phyloP scores from a whole-genome alignment of 2,888 invertebrate genomes.

The Ochropleura leucogaster region DNA sequence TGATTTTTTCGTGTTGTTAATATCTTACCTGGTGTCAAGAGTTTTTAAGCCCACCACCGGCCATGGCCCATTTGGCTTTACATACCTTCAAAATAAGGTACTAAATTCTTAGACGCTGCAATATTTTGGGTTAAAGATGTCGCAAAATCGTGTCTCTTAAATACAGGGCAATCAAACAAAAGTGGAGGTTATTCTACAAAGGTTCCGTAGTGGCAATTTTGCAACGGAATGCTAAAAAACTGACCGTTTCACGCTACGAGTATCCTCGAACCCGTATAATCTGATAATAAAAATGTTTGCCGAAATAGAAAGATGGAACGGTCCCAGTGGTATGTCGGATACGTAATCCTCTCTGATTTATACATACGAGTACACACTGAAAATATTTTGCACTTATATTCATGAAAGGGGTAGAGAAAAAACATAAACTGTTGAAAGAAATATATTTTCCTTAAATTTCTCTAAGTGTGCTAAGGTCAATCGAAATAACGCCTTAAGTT shows the following conservation, averaged over 20 bases:
- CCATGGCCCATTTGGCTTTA: no score
- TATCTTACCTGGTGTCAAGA: no score
- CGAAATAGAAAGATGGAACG: slow-evolving; percentile 56
- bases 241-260: slow-evolving; percentile 53
- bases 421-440: slow-evolving; percentile 17
- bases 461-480: slow-evolving; percentile 30
- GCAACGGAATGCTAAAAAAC: slow-evolving; percentile 45
- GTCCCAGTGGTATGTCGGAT: slow-evolving; percentile 50
- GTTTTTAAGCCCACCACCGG: no score
- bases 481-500: slow-evolving; percentile 12
- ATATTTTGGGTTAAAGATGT: slow-evolving; percentile 1
- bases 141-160: slow-evolving; percentile 5
- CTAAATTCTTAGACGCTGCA: background rate
- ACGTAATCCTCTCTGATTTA: slow-evolving; percentile 61
- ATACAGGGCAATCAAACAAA: slow-evolving; percentile 24
- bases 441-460: slow-evolving; percentile 8
- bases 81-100: background rate
- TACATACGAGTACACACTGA: slow-evolving; percentile 40
- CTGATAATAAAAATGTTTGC: slow-evolving; percentile 67
- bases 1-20: no score
- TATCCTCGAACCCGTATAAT: slow-evolving; percentile 67
- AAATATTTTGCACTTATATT: slow-evolving; percentile 45
- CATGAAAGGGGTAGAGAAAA: slow-evolving; percentile 25
- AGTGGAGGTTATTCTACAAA: slow-evolving; percentile 26
- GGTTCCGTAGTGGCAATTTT: slow-evolving; percentile 30